Percentiles rank a stretch among this genome's conserved stretches.
phyloP scores from a whole-genome alignment of 2,113 vertebrate species.

The Oryzias melastigma region DNA sequence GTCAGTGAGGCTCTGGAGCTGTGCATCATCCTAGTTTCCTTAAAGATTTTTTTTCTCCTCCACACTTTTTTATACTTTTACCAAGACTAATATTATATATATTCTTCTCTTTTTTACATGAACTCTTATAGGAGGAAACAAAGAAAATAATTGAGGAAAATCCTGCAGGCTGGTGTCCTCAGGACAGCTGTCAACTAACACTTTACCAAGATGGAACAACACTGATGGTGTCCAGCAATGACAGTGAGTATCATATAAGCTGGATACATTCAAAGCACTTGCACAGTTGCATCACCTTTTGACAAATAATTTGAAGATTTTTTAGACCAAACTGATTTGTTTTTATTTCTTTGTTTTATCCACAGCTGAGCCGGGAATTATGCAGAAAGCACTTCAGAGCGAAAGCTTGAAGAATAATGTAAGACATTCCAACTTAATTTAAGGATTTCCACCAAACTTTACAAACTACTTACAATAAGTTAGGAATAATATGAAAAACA shows the following conservation, averaged over 20 bases:
- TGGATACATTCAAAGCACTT: neutral
- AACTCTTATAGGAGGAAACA: conserved; percentile 34
- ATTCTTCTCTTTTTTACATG: neutral
- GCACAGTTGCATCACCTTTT: neutral
- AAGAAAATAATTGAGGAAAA: neutral
- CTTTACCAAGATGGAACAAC: conserved; percentile 44
- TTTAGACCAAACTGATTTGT: neutral
- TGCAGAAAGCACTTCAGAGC: conserved; percentile 30
- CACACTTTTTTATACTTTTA: neutral
- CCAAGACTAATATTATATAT: neutral
- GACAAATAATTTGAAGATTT: neutral
- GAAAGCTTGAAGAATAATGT: conserved; percentile 45
- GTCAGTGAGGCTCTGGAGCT: conserved; percentile 12
- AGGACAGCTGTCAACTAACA: conserved; percentile 35
- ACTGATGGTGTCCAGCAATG: neutral
- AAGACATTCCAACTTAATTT: neutral
- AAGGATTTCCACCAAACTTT: too few species aligned
- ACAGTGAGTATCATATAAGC: conserved; percentile 32
- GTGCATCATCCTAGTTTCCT: too few species aligned
- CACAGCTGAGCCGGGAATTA: conserved; percentile 16
- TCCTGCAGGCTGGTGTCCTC: conserved; percentile 14
- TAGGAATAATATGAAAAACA: too few species aligned
- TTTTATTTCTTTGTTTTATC: neutral
- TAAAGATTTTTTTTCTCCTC: neutral
- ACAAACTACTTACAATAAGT: too few species aligned